phyloP scores from a whole-genome alignment of 2,113 vertebrate genomes.

The Tetrao urogallus region DNA sequence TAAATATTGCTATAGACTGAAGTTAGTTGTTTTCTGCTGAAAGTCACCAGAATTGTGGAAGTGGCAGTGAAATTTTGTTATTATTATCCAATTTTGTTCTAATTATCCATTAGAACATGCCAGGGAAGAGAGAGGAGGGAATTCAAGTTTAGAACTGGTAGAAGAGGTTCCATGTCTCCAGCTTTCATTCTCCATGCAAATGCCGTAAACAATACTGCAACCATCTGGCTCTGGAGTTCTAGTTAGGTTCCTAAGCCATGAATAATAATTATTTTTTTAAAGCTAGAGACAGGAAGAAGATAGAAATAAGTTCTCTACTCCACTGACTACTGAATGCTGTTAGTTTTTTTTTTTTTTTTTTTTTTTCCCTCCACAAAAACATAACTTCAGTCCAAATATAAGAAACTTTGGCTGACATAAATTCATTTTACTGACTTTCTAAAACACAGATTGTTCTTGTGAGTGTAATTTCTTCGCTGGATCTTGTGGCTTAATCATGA shows the following conservation, averaged over 20 bases:
- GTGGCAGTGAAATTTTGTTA: neutral
- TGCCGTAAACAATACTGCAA: neutral
- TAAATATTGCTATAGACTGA: neutral
- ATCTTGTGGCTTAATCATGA: neutral
- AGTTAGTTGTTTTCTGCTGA: neutral
- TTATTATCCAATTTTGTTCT: neutral
- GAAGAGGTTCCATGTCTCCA: neutral
- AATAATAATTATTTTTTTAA: neutral
- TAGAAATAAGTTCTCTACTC: neutral
- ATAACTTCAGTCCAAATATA: neutral
- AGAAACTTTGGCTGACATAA: neutral
- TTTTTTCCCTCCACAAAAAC: neutral
- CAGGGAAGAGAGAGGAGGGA: neutral
- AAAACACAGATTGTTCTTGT: neutral
- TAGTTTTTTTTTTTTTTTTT: neutral
- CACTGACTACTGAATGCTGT: neutral
- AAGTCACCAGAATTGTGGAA: neutral
- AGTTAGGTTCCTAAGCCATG: too few species aligned
- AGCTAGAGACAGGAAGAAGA: neutral
- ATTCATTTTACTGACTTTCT: neutral
- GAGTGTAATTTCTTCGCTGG: neutral
- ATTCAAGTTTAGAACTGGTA: neutral
- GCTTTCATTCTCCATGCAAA: neutral
- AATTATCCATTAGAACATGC: neutral
- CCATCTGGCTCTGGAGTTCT: neutral